Percentiles rank a stretch among this genome's conserved stretches.
Evolutionary conservation across 2,888 invertebrate species (phyloP).

Genomic region (Diarsia brunnea): DNA sequence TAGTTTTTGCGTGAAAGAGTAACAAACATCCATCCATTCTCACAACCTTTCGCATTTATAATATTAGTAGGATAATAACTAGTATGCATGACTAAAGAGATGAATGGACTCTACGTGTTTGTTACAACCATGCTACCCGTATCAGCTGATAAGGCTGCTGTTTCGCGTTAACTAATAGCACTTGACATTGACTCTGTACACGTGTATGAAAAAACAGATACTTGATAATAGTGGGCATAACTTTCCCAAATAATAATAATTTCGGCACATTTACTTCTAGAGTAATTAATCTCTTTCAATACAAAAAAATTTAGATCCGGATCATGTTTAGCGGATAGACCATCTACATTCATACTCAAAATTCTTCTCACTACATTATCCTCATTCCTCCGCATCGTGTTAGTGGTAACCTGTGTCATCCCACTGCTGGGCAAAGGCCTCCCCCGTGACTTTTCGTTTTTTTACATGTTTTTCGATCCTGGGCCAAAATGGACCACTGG

Average conservation of each 20-base stretch:
- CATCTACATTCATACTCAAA: too few species aligned
- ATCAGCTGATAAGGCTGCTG: constrained; percentile 2
- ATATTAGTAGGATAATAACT: too few species aligned
- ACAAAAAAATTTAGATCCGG: not conserved
- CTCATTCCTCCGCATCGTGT: too few species aligned
- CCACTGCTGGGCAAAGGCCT: too few species aligned
- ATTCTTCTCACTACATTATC: too few species aligned
- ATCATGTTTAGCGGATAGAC: not conserved
- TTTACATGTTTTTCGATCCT: too few species aligned
- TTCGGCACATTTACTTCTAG: not conserved
- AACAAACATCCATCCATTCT: too few species aligned
- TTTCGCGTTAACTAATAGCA: not conserved
- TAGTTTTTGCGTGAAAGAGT: too few species aligned
- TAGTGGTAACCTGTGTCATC: too few species aligned
- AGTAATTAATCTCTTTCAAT: not conserved
- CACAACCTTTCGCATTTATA: too few species aligned
- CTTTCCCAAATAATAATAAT: not conserved
- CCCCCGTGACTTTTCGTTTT: too few species aligned
- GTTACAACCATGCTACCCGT: not conserved
- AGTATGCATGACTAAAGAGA: not conserved
- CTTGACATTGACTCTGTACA: not conserved
- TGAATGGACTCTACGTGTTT: not conserved
- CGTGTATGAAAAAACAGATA: not conserved
- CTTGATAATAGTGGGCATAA: not conserved
- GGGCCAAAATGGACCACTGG: too few species aligned